These are phyloP conservation scores for Drosophila pullipes DNA, from an alignment of 2,888 invertebrate species.

Conservation along the genomic window DNA sequence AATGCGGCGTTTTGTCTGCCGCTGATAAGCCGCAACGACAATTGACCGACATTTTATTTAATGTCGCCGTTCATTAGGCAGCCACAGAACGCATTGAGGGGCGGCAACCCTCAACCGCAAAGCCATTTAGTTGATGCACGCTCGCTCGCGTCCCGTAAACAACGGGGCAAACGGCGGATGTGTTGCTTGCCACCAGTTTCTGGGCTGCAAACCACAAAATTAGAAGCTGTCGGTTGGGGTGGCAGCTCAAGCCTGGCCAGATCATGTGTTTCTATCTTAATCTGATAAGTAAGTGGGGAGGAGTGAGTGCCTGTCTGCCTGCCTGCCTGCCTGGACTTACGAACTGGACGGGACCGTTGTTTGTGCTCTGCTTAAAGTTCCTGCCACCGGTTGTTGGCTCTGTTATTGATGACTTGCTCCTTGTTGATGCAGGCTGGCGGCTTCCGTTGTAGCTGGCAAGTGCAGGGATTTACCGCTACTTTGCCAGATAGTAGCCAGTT, in stretches of 20 bases:
- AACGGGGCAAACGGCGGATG: slow-evolving; percentile 35
- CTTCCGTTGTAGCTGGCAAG: slow-evolving; percentile 54
- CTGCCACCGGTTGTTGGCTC: slow-evolving; percentile 47
- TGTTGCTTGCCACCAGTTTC: slow-evolving; percentile 20
- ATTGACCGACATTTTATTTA: slow-evolving; percentile 78
- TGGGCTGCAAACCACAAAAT: slow-evolving; percentile 45
- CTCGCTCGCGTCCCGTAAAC: slow-evolving; percentile 32
- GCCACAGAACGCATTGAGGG: slow-evolving; percentile 40
- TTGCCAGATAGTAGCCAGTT: slow-evolving; percentile 49
- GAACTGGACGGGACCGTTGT: slow-evolving; percentile 33
- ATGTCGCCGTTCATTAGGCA: slow-evolving; percentile 75
- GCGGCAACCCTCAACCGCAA: slow-evolving; percentile 50
- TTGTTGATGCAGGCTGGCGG: slow-evolving; percentile 29
- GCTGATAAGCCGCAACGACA: slow-evolving; percentile 71
- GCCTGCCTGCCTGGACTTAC: slow-evolving; percentile 8
- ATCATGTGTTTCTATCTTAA: slow-evolving; percentile 75
- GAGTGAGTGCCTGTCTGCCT: slow-evolving; percentile 1
- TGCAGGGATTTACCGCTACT: slow-evolving; percentile 65
- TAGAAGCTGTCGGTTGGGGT: slow-evolving; percentile 49
- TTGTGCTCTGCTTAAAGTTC: slow-evolving; percentile 53
- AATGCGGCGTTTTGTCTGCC: slow-evolving; percentile 52
- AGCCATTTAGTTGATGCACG: slow-evolving; percentile 54
- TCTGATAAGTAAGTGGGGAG: slow-evolving; percentile 66
- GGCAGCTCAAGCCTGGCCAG: slow-evolving; percentile 21
- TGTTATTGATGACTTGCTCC: slow-evolving; percentile 68